Evolutionary conservation across 2,888 invertebrate species (phyloP).

Genomic region (Thecocarcelia acutangulata): DNA sequence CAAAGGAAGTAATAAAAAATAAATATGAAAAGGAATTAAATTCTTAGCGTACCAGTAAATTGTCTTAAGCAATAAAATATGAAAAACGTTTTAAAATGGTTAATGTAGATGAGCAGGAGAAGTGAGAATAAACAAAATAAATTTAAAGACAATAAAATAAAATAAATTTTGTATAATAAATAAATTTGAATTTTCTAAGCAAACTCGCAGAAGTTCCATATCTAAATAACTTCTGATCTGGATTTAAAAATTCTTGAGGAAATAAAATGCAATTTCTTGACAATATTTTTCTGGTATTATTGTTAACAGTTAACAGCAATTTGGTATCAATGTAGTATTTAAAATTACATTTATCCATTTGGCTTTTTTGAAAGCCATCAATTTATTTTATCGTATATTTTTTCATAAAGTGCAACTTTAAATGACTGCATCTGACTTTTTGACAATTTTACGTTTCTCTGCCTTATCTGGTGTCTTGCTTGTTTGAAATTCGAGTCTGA

Average conservation of each 20-base stretch:
- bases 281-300: neutral
- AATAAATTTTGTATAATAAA: too few relatives aligned
- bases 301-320: neutral
- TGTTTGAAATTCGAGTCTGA: neutral
- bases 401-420: constrained; percentile 42
- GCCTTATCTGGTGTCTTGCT: constrained; percentile 44
- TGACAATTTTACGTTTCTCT: constrained; percentile 51
- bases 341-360: neutral
- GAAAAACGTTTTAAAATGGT: too few relatives aligned
- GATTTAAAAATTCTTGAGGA: too few relatives aligned
- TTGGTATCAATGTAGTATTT: neutral
- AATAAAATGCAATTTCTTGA: too few relatives aligned
- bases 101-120: too few relatives aligned
- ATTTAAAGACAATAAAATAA: too few relatives aligned
- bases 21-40: constrained; percentile 27
- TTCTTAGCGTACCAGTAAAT: neutral
- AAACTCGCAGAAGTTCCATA: too few relatives aligned
- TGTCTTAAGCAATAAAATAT: neutral
- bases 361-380: constrained; percentile 41
- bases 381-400: constrained; percentile 50
- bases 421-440: constrained; percentile 48
- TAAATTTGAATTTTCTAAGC: too few relatives aligned
- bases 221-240: too few relatives aligned
- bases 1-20: constrained; percentile 3
- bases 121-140: too few relatives aligned